These are phyloP conservation scores for Anastrepha obliqua DNA, from an alignment of 1,140 invertebrate species.

Conservation along the genomic window DNA sequence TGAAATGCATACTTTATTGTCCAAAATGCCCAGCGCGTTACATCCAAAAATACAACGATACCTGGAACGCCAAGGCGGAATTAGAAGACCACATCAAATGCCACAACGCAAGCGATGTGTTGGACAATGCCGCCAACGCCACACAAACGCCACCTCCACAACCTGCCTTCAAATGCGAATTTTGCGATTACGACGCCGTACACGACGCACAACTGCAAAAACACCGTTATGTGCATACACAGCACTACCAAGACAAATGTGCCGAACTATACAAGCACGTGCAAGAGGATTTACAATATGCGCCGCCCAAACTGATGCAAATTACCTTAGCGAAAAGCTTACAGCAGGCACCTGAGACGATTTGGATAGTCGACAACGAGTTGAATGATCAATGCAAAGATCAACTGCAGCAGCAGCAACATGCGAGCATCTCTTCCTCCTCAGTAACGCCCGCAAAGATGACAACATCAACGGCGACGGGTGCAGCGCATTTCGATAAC, in stretches of 20 bases:
- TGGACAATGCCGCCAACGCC: not conserved
- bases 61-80: conserved; percentile 64
- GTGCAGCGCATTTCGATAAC: conserved; percentile 59
- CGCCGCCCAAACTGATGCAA: conserved; percentile 79
- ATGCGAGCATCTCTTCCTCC: conserved; percentile 62
- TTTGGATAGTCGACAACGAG: conserved; percentile 74
- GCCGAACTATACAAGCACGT: conserved; percentile 82
- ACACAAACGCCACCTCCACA: not conserved
- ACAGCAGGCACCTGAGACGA: conserved; percentile 65
- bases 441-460: conserved; percentile 46
- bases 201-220: conserved; percentile 82
- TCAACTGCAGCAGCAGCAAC: conserved; percentile 61
- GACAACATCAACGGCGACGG: conserved; percentile 56
- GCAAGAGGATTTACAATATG: conserved; percentile 78
- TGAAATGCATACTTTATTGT: conserved; percentile 76
- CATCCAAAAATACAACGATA: conserved; percentile 77
- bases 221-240: conserved; percentile 86
- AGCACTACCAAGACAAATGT: conserved; percentile 88
- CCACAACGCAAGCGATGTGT: conserved; percentile 73
- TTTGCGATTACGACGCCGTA: conserved; percentile 86
- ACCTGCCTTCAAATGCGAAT: conserved; percentile 80
- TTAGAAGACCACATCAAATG: conserved; percentile 78
- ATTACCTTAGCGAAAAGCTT: conserved; percentile 69
- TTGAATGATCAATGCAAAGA: conserved; percentile 60
- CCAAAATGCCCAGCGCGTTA: conserved; percentile 85